phyloP scores from a whole-genome alignment of 2,113 vertebrate genomes.

The Proterorhinus semilunaris region DNA sequence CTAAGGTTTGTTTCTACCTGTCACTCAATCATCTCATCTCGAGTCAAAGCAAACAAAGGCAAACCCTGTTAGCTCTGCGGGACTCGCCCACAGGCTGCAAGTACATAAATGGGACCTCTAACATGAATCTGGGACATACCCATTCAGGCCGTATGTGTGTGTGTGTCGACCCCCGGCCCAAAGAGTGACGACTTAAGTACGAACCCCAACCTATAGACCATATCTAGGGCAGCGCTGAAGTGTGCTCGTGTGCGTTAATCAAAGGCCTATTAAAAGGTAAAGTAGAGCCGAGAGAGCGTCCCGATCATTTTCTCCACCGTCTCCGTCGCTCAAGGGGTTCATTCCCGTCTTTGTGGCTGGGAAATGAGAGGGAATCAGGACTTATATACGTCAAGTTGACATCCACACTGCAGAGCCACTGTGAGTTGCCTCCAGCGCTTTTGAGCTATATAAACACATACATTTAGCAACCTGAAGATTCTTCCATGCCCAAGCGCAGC shows the following conservation, averaged over 20 bases:
- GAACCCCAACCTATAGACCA: constrained; percentile 36
- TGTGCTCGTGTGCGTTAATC: constrained; percentile 44
- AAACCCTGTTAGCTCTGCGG: constrained; percentile 15
- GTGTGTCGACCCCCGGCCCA: constrained; percentile 18
- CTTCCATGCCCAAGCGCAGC: not conserved
- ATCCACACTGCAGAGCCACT: constrained; percentile 6
- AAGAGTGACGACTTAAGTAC: constrained; percentile 17
- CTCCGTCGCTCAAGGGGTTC: constrained; percentile 42
- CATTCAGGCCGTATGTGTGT: not conserved
- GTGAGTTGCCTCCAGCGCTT: constrained; percentile 10
- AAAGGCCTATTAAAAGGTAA: constrained; percentile 37
- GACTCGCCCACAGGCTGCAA: constrained; percentile 19
- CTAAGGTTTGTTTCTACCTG: constrained; percentile 10
- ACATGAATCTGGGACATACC: constrained; percentile 28
- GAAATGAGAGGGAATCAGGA: constrained; percentile 41
- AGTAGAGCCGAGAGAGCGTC: constrained; percentile 27
- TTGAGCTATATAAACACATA: constrained; percentile 20
- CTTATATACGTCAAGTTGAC: constrained; percentile 53
- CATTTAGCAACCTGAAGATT: constrained; percentile 23
- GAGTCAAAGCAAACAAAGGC: constrained; percentile 15
- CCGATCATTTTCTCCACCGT: constrained; percentile 33
- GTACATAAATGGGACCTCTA: constrained; percentile 15
- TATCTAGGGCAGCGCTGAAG: constrained; percentile 42
- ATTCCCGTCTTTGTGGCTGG: constrained; percentile 26
- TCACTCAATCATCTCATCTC: constrained; percentile 18